phyloP scores from a whole-genome alignment of 64 coral and sea anemone genomes.

The Pachyseris speciosa region DNA sequence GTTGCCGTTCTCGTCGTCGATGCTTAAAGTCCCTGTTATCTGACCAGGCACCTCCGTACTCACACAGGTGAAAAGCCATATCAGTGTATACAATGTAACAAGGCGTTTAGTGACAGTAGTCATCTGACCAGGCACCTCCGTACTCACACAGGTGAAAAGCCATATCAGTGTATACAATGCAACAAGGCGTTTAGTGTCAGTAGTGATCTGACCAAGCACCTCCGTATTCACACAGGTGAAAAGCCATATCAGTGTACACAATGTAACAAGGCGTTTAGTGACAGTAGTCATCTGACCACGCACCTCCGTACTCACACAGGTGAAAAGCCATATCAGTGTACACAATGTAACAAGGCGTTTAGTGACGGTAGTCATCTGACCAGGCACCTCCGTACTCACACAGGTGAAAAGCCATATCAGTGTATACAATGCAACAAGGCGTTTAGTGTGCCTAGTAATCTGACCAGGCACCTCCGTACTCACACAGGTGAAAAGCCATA shows the following conservation, averaged over 20 bases:
- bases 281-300: neutral
- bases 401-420: neutral
- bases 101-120: neutral
- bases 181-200: neutral
- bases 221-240: neutral
- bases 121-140: neutral
- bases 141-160: constrained; percentile 2
- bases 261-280: neutral
- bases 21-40: neutral
- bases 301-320: neutral
- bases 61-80: neutral
- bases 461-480: neutral
- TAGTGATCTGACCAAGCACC: neutral
- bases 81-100: neutral
- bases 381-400: neutral
- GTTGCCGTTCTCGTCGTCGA: no score
- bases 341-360: neutral
- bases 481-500: constrained; percentile 3
- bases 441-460: neutral
- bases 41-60: constrained; percentile 23
- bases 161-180: neutral
- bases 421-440: neutral
- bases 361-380: neutral
- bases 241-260: neutral
- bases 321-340: neutral